These are phyloP conservation scores for Cavia aperea DNA, from an alignment of 2,113 vertebrate genomes.

Conservation along the genomic window DNA sequence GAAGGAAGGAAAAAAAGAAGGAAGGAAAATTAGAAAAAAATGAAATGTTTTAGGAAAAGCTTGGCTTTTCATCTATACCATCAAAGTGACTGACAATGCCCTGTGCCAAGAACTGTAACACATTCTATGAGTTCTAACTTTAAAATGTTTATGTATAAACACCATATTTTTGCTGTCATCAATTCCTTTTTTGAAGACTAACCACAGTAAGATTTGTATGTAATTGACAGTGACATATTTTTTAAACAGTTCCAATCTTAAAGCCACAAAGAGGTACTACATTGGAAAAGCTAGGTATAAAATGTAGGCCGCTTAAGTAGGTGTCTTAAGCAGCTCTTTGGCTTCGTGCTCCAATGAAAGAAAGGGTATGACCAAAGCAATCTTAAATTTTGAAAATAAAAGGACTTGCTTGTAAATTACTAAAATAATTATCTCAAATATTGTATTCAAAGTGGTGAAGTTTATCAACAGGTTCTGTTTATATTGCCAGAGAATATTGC, in stretches of 20 bases:
- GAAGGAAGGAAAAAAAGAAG: background rate
- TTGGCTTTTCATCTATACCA: background rate
- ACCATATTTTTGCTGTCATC: background rate
- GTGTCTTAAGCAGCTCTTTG: background rate
- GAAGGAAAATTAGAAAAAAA: background rate
- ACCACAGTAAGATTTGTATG: background rate
- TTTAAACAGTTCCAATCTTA: constrained; percentile 17
- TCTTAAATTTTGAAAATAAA: constrained; percentile 34
- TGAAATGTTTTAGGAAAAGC: background rate
- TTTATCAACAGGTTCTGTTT: background rate
- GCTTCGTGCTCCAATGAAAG: background rate
- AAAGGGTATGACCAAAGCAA: background rate
- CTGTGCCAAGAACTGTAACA: background rate
- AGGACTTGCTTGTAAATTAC: background rate
- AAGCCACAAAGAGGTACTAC: background rate
- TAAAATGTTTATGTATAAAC: constrained; percentile 35
- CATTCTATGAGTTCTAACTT: background rate
- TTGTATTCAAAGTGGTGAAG: background rate
- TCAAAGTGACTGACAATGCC: background rate
- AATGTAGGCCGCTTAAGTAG: background rate
- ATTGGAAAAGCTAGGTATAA: background rate
- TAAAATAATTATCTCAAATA: constrained; percentile 20
- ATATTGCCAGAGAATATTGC: background rate
- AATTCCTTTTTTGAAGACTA: constrained; percentile 20
- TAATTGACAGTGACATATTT: constrained; percentile 12